A percentile compares a stretch with the other conserved stretches of the same genome.
Evolutionary conservation across 23 tunicate genomes (phyloP).

Genomic region (Aplidium turbinatum): DNA sequence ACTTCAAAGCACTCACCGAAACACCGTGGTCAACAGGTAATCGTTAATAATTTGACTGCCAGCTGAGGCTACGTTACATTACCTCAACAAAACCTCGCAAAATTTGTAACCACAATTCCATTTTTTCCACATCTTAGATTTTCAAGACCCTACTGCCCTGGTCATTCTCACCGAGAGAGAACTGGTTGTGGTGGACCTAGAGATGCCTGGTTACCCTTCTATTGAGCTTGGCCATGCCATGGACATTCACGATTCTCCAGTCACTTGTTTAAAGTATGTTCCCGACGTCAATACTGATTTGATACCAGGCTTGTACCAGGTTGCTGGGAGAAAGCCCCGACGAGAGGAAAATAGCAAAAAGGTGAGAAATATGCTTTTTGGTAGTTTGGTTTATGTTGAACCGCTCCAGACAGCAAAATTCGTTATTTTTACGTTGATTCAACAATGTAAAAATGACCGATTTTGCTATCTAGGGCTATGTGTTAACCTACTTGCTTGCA

Average conservation of each 20-base stretch:
- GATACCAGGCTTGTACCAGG: conserved; percentile 42
- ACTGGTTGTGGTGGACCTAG: conserved; percentile 73
- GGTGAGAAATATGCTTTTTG: not conserved
- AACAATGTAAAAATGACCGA: too few species aligned
- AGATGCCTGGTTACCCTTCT: conserved; percentile 68
- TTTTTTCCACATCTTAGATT: conserved; percentile 13
- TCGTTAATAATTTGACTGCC: too few species aligned
- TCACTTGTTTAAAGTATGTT: conserved; percentile 67
- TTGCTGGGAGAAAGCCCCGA: conserved; percentile 28
- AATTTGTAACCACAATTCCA: not conserved
- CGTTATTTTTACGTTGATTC: too few species aligned
- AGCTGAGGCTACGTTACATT: too few species aligned
- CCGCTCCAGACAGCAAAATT: too few species aligned
- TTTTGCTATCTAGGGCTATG: too few species aligned
- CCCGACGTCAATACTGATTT: conserved; percentile 50
- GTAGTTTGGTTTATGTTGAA: too few species aligned
- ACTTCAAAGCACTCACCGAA: conserved; percentile 40
- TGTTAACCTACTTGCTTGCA: too few species aligned
- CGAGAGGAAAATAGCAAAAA: conserved; percentile 9
- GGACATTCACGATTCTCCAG: conserved; percentile 89
- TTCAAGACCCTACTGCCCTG: conserved; percentile 79
- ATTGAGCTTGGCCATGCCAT: conserved; percentile 60
- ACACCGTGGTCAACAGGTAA: conserved; percentile 77
- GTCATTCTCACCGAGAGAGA: conserved; percentile 66
- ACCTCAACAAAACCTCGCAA: too few species aligned